phyloP scores from a whole-genome alignment of 1,140 invertebrate species.

The Patella vulgata region DNA sequence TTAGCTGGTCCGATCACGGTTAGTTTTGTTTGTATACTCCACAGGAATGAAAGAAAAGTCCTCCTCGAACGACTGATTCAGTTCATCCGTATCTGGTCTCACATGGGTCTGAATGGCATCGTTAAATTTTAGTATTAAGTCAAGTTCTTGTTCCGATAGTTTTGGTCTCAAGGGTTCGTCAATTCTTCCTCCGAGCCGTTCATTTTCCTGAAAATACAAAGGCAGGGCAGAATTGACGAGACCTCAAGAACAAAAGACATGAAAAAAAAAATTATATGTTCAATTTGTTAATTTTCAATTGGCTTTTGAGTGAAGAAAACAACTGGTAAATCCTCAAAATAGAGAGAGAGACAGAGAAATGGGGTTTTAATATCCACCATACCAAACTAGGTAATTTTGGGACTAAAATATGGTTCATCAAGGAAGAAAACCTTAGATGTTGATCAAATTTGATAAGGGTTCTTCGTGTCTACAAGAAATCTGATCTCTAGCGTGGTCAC shows the following conservation, averaged over 20 bases:
- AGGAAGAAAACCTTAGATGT: too few species aligned
- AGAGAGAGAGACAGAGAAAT: neutral
- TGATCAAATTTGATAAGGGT: too few species aligned
- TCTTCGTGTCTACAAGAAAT: too few species aligned
- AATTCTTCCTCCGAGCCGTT: constrained; percentile 12
- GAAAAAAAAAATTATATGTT: neutral
- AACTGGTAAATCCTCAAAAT: too few species aligned
- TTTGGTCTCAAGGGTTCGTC: constrained; percentile 1
- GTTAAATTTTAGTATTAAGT: constrained; percentile 29
- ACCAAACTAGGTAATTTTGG: neutral
- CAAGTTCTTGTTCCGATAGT: constrained; percentile 21
- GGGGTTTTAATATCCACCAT: constrained; percentile 2
- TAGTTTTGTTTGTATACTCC: too few species aligned
- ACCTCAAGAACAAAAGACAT: neutral
- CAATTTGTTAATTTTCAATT: neutral
- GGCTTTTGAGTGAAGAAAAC: too few species aligned
- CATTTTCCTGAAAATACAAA: constrained; percentile 4
- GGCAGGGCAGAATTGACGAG: constrained; percentile 1
- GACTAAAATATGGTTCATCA: too few species aligned
- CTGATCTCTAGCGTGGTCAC: too few species aligned
- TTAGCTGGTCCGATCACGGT: too few species aligned
- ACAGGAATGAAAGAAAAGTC: too few species aligned
- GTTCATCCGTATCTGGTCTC: too few species aligned
- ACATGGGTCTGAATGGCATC: constrained; percentile 19
- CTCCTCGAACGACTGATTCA: too few species aligned